Conservation (phyloP, 2,888 invertebrate species). For the Caenorhabditis angaria region DNA sequence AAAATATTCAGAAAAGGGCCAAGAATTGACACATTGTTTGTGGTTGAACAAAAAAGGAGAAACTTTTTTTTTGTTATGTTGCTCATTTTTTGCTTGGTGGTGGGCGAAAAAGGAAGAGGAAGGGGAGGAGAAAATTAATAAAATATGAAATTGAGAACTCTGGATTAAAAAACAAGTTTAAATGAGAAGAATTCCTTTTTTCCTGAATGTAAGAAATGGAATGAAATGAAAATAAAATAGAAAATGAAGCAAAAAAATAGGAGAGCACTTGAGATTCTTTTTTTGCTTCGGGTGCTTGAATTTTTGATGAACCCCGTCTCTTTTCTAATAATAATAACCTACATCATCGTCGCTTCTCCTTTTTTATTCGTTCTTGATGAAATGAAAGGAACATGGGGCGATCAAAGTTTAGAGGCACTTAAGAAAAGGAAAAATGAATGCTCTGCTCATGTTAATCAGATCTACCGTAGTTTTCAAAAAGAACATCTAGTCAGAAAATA, state of each 20-base stretch:
- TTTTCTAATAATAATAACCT: slow-evolving; percentile 4
- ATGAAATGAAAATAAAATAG: no score
- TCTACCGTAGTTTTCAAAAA: neutral
- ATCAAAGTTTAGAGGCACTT: slow-evolving; percentile 2
- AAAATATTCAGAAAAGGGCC: neutral
- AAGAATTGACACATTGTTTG: slow-evolving; percentile 14
- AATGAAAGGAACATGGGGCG: neutral
- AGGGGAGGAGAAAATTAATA: neutral
- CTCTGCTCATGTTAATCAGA: no score
- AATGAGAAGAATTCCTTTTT: neutral
- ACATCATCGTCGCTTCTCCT: neutral
- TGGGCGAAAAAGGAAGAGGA: neutral
- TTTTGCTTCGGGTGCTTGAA: neutral
- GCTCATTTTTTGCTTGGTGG: neutral
- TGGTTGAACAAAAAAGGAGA: neutral
- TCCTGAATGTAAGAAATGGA: no score
- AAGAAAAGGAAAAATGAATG: neutral
- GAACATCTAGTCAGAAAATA: no score
- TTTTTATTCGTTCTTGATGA: neutral
- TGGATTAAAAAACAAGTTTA: neutral
- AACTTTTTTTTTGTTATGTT: neutral
- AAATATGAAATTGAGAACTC: slow-evolving; percentile 1
- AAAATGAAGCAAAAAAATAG: neutral
- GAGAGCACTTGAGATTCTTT: neutral
- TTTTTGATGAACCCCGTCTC: neutral